Evolutionary conservation across 1,140 invertebrate species (phyloP).

Genomic region (Halesus radiatus): DNA sequence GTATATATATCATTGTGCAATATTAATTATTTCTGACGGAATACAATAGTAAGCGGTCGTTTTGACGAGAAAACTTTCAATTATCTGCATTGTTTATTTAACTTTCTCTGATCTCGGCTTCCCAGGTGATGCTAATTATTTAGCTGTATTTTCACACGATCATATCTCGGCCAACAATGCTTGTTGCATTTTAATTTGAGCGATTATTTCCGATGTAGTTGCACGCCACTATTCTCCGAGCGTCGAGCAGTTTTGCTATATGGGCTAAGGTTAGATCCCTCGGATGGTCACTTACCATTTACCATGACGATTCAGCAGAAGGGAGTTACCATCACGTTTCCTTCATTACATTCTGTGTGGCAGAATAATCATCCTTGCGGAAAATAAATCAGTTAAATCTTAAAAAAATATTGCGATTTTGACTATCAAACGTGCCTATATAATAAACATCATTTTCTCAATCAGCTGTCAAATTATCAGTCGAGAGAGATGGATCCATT

Average conservation of each 20-base stretch:
- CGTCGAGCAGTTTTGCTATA: background rate
- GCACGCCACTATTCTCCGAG: background rate
- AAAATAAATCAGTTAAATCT: no score
- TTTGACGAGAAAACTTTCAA: slow-evolving; percentile 29
- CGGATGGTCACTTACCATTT: no score
- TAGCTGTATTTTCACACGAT: slow-evolving; percentile 12
- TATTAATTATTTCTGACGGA: background rate
- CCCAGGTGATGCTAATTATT: background rate
- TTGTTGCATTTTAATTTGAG: background rate
- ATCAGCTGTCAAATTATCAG: no score
- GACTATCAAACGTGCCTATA: no score
- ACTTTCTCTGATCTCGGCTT: slow-evolving; percentile 11
- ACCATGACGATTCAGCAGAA: no score
- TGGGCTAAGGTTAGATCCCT: background rate
- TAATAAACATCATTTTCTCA: no score
- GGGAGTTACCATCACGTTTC: no score
- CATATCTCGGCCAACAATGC: slow-evolving; percentile 4
- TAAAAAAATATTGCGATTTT: no score
- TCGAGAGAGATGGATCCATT: no score
- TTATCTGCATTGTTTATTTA: slow-evolving; percentile 21
- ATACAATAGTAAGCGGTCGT: background rate
- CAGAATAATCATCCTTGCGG: no score
- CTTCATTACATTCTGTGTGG: no score
- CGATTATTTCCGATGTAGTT: background rate
- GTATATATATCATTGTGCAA: background rate